Evolutionary conservation across 2,888 invertebrate genomes (phyloP), one percentile per base, ranked within the genome.

Genomic region (Zygaena filipendulae): DNA sequence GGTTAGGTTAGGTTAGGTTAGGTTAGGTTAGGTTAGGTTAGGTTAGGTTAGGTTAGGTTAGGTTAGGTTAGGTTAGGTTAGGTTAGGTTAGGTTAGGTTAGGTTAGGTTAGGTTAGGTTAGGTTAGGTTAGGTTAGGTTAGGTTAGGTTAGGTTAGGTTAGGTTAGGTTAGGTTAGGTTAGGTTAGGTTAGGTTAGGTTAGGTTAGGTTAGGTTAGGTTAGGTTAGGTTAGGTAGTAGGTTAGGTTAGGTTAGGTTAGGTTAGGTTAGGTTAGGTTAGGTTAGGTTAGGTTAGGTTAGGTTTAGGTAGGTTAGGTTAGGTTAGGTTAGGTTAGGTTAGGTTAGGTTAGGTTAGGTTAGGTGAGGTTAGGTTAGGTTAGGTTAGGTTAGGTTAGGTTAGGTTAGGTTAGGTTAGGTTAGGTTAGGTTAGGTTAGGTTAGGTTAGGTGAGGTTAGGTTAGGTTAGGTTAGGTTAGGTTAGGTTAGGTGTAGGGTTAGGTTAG

Each of bases 391-490:
- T 31, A 31, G 35, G 35, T 35, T 35, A 35, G 35, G 35, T 35
- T 31, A 31, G 35, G 33, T 33, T 33, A 27, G 29, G 33, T 29
- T 33, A 18, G 22, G 35, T 31, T 25, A 23, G 31, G 35, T 31
- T 25, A 23, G 27, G 28, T 26, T 30, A 28, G 29, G 31, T 28
- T 25, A 28, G 35, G 23, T 24, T 35, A 22, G 30, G 32, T 27
- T 32, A 35, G 32, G 35, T 35, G 25, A 29, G 32, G 30, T 32
- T 32, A 29, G 30, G 30, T 27, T 30, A 32, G 27, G 30, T 30
- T 30, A 25, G 32, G 27, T 27, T 30, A 27, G 35, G 27, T 30
- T 32, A 9, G 3, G 23, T 22, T 13, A 11, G 19, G 27, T 34
- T 34, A 34, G 32, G 20, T 20, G 20, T 20, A 8, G 9, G 20